Percentiles rank a stretch among this genome's conserved stretches.
phyloP scores from a whole-genome alignment of 1,140 invertebrate species.

The Anoplolepis gracilipes region DNA sequence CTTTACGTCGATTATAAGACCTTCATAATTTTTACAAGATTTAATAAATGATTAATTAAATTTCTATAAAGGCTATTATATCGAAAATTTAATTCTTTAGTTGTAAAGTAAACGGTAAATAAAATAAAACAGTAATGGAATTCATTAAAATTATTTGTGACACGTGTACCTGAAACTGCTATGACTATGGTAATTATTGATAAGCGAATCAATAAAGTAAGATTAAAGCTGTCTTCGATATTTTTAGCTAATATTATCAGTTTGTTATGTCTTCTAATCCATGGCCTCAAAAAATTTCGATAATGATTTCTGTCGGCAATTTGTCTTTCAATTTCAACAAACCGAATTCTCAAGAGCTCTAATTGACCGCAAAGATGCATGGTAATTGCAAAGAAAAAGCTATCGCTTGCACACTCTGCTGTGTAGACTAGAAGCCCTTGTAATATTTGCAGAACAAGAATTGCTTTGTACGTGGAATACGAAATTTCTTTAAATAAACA shows the following conservation, averaged over 20 bases:
- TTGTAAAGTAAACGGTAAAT: background rate
- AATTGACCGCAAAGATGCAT: slow-evolving; percentile 64
- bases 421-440: background rate
- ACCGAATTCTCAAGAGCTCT: slow-evolving; percentile 49
- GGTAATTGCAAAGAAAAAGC: slow-evolving; percentile 64
- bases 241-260: slow-evolving; percentile 25
- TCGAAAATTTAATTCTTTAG: background rate
- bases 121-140: background rate
- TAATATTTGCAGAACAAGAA: slow-evolving; percentile 23
- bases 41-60: slow-evolving; percentile 6
- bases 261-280: slow-evolving; percentile 30
- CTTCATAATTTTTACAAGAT: background rate
- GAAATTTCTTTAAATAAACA: slow-evolving; percentile 26
- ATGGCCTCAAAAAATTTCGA: background rate
- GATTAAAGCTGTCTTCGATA: slow-evolving; percentile 28
- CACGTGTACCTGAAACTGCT: slow-evolving; percentile 35
- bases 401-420: slow-evolving; percentile 31
- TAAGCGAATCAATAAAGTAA: slow-evolving; percentile 29
- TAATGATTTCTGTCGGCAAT: background rate
- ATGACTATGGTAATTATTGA: slow-evolving; percentile 23
- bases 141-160: background rate
- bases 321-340: background rate
- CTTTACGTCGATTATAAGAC: background rate
- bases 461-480: slow-evolving; percentile 10
- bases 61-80: background rate